A percentile compares a stretch with the other conserved stretches of the same genome.
Conservation (phyloP, 2,113 vertebrate genomes). For the Petrocephalus microphthalmus region DNA sequence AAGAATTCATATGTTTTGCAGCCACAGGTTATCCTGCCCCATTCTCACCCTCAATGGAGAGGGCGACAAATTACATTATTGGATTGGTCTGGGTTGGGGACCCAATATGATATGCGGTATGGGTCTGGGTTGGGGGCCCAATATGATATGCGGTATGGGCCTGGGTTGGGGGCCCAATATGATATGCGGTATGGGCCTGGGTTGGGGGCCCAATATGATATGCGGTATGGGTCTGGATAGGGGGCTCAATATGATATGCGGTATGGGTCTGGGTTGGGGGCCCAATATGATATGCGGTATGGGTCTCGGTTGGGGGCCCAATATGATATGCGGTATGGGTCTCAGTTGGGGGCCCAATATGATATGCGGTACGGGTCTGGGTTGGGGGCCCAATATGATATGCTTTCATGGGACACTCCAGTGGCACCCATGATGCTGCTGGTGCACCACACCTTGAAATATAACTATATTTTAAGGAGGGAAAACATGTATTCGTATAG, state of each 20-base stretch:
- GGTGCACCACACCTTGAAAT: no score
- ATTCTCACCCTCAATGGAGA: neutral
- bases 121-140: no score
- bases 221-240: no score
- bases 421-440: neutral
- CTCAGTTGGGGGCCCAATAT: neutral
- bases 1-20: neutral
- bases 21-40: neutral
- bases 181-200: no score
- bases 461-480: neutral
- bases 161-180: neutral
- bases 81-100: neutral
- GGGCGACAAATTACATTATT: neutral
- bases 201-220: neutral
- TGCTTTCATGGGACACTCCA: neutral
- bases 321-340: neutral
- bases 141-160: neutral
- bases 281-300: neutral
- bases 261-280: no score
- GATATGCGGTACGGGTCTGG: no score
- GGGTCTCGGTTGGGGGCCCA: no score
- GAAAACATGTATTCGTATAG: neutral
- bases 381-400: neutral
- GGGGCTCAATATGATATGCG: neutral
- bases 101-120: neutral